Conservation (phyloP, 2,797 vertebrate species). For the Melanotaenia parkinsoni region DNA sequence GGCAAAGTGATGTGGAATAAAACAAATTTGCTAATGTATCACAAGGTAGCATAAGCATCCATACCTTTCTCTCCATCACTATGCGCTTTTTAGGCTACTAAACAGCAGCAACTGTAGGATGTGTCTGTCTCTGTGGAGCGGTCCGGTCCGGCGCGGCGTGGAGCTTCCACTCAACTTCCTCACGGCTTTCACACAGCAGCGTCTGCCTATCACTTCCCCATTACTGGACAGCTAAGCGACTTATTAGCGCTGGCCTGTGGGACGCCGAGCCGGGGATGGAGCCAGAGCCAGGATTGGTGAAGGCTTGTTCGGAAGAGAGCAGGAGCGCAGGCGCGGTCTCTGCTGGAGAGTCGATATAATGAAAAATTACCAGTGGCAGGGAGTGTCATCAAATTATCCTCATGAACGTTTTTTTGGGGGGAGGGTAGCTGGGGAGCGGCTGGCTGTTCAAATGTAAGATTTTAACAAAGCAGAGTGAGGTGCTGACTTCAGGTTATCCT, state of each 20-base stretch:
- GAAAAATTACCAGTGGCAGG: constrained; percentile 75
- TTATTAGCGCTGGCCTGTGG: constrained; percentile 77
- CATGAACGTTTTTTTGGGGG: constrained; percentile 16
- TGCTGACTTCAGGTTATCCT: constrained; percentile 8
- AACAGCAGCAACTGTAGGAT: constrained; percentile 68
- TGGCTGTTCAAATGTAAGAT: not conserved
- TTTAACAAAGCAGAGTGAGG: constrained; percentile 14
- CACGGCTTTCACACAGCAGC: constrained; percentile 61
- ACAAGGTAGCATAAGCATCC: constrained; percentile 67
- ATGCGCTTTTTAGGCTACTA: constrained; percentile 63
- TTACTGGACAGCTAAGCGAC: constrained; percentile 71
- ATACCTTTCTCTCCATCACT: constrained; percentile 88
- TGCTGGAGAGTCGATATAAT: constrained; percentile 74
- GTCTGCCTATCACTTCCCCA: constrained; percentile 76
- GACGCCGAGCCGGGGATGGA: constrained; percentile 81
- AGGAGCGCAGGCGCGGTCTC: constrained; percentile 83
- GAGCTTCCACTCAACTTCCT: constrained; percentile 77
- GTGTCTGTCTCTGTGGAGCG: constrained; percentile 50
- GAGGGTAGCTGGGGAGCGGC: not conserved
- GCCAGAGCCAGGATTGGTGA: constrained; percentile 79
- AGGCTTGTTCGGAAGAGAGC: constrained; percentile 66
- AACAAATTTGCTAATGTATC: constrained; percentile 54
- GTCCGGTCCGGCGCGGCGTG: constrained; percentile 55
- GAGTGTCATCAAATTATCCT: constrained; percentile 83
- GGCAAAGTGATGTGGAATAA: constrained; percentile 54